A percentile compares a stretch with the other conserved stretches of the same genome.
These are phyloP conservation scores for Sciurus vulgaris DNA, from an alignment of 2,797 vertebrate species.

Conservation along the genomic window DNA sequence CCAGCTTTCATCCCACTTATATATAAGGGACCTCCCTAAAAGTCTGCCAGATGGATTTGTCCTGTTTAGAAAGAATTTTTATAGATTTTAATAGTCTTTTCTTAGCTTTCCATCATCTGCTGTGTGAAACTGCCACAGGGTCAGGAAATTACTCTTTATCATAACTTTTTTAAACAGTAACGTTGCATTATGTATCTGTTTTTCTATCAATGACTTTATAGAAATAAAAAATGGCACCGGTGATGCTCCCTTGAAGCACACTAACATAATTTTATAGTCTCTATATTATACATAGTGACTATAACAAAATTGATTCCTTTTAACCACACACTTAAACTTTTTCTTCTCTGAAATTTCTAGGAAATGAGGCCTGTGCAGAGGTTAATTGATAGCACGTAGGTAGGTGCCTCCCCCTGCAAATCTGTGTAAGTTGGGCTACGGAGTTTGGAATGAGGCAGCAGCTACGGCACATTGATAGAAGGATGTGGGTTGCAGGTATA, in stretches of 20 bases:
- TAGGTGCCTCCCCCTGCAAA: constrained; percentile 18
- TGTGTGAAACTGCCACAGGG: background rate
- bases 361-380: constrained; percentile 43
- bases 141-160: constrained; percentile 50
- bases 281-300: background rate
- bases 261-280: constrained; percentile 4
- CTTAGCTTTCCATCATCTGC: background rate
- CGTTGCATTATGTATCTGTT: constrained; percentile 4
- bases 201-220: constrained; percentile 39
- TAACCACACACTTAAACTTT: constrained; percentile 42
- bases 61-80: constrained; percentile 7
- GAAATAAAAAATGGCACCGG: background rate
- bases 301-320: background rate
- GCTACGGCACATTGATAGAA: constrained; percentile 37
- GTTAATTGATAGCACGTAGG: background rate
- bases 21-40: background rate
- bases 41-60: background rate
- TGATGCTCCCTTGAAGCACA: background rate
- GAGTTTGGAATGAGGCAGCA: constrained; percentile 35
- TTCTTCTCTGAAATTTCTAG: constrained; percentile 64
- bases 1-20: background rate
- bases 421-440: constrained; percentile 23
- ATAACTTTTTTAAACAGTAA: background rate
- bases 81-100: background rate
- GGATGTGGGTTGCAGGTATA: constrained; percentile 69